Base-by-base conservation (phyloP, 2,113 vertebrate species). In the Halichoeres trimaculatus region DNA sequence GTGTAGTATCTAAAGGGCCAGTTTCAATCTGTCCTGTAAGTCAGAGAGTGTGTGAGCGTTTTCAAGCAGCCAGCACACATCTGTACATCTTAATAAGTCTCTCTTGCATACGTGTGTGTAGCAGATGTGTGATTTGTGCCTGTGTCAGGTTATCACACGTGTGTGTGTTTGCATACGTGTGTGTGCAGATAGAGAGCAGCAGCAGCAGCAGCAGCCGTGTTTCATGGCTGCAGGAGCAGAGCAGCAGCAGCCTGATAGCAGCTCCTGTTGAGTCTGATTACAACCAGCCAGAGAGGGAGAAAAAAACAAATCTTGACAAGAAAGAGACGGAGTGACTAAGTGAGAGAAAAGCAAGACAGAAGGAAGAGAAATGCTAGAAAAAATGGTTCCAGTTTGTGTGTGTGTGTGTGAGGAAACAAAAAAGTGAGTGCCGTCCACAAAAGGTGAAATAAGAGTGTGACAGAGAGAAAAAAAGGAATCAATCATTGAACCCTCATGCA, bases 191-290 rank as follows among this genome's bases (percentile, higher is more conserved):
- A 66, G 38, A 79, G 58, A 54, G 70, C 57, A 50, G 61, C 64
- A 24, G 30, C 64, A 24, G 30, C 30, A 30, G 30, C 30, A 30
- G 51, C 55, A 60, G 66, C 56, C 24, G 17, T 26, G 75, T 64
- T 60, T 86, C 71, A 69, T 67, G 72, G 61, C 74, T 69, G 70
- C 74, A 77, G 72, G 55, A 66, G 63, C 62, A 64, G 50, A 61
- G 72, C 50, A 70, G 67, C 72, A 73, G 67, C 74, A 79, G 79
- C 40, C 75, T 74, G 71, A 84, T 77, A 89, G 80, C 76, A 77
- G 79, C 72, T 83, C 80, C 65, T 77, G 80, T 78, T 83, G 75
- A 85, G 56, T 76, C 73, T 85, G 81, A 88, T 86, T 86, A 60
- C 82, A 81, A 70, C 50, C 67, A 82, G 61, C 34, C 58, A 72